A percentile compares a stretch with the other conserved stretches of the same genome.
phyloP scores from a whole-genome alignment of 2,113 vertebrate genomes.

The Nibea coibor region DNA sequence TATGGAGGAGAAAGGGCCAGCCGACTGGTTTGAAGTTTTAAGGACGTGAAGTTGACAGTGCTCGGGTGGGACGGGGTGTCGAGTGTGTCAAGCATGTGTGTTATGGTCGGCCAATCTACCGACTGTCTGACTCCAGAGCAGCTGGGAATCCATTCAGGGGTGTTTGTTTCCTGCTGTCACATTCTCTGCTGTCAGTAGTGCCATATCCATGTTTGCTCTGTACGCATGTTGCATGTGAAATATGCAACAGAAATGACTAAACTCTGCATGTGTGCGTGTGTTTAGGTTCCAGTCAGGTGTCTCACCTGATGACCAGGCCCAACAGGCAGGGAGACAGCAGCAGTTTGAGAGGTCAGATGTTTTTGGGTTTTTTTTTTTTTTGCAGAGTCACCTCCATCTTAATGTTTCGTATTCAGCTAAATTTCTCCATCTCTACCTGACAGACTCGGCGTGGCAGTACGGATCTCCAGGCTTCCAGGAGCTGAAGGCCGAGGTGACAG shows the following conservation, averaged over 20 bases:
- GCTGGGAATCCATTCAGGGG: conserved; percentile 80
- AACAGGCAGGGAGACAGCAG: conserved; percentile 78
- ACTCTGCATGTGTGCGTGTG: conserved; percentile 12
- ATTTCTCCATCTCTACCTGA: neutral
- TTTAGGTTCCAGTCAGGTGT: conserved; percentile 67
- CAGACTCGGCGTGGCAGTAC: conserved; percentile 83
- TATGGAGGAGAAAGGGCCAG: neutral
- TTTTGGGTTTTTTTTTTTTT: no score
- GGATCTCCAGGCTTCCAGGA: conserved; percentile 87
- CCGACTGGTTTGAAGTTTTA: conserved; percentile 13
- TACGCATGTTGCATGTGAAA: conserved; percentile 1
- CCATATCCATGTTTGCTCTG: conserved; percentile 25
- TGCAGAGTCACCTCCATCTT: neutral
- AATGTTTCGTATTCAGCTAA: neutral
- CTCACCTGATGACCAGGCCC: conserved; percentile 74
- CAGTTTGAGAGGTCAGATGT: conserved; percentile 73
- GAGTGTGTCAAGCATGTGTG: conserved; percentile 46
- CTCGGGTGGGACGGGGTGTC: conserved; percentile 19
- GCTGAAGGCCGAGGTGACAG: conserved; percentile 90
- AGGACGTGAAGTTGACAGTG: conserved; percentile 10
- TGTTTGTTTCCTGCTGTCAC: conserved; percentile 74
- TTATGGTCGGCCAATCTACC: conserved; percentile 42
- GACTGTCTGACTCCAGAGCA: conserved; percentile 79
- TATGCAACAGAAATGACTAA: neutral
- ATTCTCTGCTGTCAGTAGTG: conserved; percentile 74